Conservation (phyloP, 1,140 invertebrate species). For the Drosophila serrata region DNA sequence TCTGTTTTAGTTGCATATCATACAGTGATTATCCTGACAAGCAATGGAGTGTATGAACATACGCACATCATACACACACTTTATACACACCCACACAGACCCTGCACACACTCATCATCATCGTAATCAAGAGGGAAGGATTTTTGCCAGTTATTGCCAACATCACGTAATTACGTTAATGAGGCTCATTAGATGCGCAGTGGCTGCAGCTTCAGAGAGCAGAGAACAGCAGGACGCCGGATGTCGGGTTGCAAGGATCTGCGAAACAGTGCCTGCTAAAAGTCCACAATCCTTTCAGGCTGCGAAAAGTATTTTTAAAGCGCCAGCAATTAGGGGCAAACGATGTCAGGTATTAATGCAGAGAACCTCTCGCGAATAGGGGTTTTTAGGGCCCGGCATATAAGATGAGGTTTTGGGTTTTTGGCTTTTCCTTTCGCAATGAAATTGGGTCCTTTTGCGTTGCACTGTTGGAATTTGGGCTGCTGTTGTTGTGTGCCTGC, state of each 20-base stretch:
- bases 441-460: background rate
- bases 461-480: slow-evolving; percentile 14
- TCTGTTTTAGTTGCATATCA: slow-evolving; percentile 9
- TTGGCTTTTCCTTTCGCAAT: slow-evolving; percentile 11
- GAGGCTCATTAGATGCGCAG: slow-evolving; percentile 68
- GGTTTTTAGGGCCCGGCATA: slow-evolving; percentile 13
- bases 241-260: background rate
- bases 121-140: slow-evolving; percentile 37
- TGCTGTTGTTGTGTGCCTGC: slow-evolving; percentile 8
- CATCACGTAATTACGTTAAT: slow-evolving; percentile 73
- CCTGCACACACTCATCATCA: background rate
- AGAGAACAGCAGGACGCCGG: slow-evolving; percentile 1
- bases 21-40: slow-evolving; percentile 33
- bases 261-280: slow-evolving; percentile 15
- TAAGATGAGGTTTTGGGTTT: slow-evolving; percentile 1
- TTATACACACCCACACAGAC: background rate
- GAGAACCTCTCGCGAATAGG: slow-evolving; percentile 3
- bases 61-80: slow-evolving; percentile 3
- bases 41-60: slow-evolving; percentile 35
- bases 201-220: slow-evolving; percentile 6
- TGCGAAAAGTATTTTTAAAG: slow-evolving; percentile 36
- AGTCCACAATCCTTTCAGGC: slow-evolving; percentile 6
- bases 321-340: slow-evolving; percentile 35
- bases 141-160: slow-evolving; percentile 54
- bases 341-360: slow-evolving; percentile 38